These are phyloP conservation scores for Diarsia dahlii DNA, from an alignment of 2,888 invertebrate species.

Conservation along the genomic window DNA sequence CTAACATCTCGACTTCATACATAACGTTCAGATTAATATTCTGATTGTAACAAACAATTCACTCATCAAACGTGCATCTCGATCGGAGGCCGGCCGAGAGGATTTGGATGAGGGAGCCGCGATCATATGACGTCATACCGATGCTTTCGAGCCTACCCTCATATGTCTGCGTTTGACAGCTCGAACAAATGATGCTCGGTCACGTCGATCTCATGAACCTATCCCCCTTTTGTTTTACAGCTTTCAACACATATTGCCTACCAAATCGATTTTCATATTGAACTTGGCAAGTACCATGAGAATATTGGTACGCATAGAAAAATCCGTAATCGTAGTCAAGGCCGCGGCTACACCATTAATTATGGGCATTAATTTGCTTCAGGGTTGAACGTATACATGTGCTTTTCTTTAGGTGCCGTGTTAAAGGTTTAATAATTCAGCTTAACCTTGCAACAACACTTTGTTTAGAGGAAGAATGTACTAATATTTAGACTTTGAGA, in stretches of 20 bases:
- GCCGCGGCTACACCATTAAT: constrained; percentile 56
- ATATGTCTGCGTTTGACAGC: constrained; percentile 73
- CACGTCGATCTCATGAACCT: constrained; percentile 66
- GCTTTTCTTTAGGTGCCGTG: constrained; percentile 33
- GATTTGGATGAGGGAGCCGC: constrained; percentile 45
- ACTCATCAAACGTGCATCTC: constrained; percentile 56
- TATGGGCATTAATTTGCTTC: constrained; percentile 54
- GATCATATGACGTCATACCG: constrained; percentile 66
- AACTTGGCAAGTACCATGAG: constrained; percentile 58
- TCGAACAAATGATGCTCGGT: constrained; percentile 71
- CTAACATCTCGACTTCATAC: constrained; percentile 30
- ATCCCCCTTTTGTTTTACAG: constrained; percentile 68
- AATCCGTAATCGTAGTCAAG: constrained; percentile 51
- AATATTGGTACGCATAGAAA: constrained; percentile 63
- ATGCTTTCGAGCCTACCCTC: constrained; percentile 71
- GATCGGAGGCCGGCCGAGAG: constrained; percentile 46
- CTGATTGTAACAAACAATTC: constrained; percentile 51
- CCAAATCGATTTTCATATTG: constrained; percentile 58
- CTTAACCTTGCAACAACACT: constrained; percentile 55
- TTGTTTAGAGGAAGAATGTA: constrained; percentile 45
- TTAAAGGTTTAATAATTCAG: constrained; percentile 54
- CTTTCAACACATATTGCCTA: constrained; percentile 57
- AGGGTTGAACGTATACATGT: constrained; percentile 50
- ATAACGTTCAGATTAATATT: constrained; percentile 54
- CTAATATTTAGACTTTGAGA: constrained; percentile 53